Percentiles rank a stretch among this genome's conserved stretches.
phyloP scores from a whole-genome alignment of 2,797 vertebrate genomes.

The Sebastes steindachneri region DNA sequence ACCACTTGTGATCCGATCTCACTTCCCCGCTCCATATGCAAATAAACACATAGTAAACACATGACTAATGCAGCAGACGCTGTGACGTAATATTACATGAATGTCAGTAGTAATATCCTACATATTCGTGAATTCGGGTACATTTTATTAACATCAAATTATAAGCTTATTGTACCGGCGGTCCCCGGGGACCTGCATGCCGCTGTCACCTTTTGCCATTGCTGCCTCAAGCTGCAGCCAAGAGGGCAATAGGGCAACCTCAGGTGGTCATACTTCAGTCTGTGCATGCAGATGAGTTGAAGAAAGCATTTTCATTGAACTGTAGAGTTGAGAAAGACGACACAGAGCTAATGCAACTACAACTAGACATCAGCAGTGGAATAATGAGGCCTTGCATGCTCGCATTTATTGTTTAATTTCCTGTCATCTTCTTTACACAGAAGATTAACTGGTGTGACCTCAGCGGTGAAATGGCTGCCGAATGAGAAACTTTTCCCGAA shows the following conservation, averaged over 20 bases:
- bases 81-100: too few species aligned
- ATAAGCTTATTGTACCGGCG: too few species aligned
- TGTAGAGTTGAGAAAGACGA: neutral
- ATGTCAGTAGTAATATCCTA: too few species aligned
- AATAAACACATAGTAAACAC: too few species aligned
- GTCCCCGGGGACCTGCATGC: too few species aligned
- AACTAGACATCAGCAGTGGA: neutral
- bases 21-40: too few species aligned
- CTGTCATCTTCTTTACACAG: constrained; percentile 18
- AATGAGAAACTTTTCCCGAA: constrained; percentile 38
- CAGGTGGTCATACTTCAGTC: neutral
- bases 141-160: too few species aligned
- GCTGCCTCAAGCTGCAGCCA: neutral
- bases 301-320: neutral
- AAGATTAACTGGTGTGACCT: constrained; percentile 49
- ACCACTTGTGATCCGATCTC: too few species aligned
- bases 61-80: too few species aligned
- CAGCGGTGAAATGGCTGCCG: constrained; percentile 11
- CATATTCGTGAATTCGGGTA: too few species aligned
- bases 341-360: neutral
- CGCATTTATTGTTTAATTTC: constrained; percentile 31
- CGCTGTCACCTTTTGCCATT: neutral
- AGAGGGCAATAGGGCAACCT: neutral
- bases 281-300: neutral
- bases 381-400: constrained; percentile 16